Percentiles rank a stretch among this genome's conserved stretches.
Conservation (phyloP, 2,797 vertebrate species). For the Rhadinocentrus ornatus region DNA sequence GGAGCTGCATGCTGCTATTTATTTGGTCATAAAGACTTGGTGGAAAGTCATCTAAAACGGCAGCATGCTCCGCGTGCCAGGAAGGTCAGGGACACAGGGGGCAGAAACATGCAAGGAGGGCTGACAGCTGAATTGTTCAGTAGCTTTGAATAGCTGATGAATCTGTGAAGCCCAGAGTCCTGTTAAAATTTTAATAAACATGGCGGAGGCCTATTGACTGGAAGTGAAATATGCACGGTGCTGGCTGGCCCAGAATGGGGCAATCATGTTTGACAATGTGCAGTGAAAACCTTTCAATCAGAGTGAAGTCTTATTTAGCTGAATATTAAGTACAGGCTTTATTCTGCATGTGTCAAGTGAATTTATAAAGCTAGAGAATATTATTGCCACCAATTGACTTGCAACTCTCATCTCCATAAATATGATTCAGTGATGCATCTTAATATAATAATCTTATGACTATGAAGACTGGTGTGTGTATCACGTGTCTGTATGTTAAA, state of each 20-base stretch:
- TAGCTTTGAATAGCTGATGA: slow-evolving; percentile 88
- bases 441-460: slow-evolving; percentile 52
- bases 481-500: slow-evolving; percentile 8
- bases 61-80: slow-evolving; percentile 51
- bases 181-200: slow-evolving; percentile 91
- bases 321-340: slow-evolving; percentile 81
- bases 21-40: slow-evolving; percentile 83
- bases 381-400: slow-evolving; percentile 79
- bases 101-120: slow-evolving; percentile 47
- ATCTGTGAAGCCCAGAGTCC: slow-evolving; percentile 80
- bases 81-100: slow-evolving; percentile 79
- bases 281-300: slow-evolving; percentile 83
- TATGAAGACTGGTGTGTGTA: not conserved
- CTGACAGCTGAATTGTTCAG: slow-evolving; percentile 76
- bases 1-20: slow-evolving; percentile 79
- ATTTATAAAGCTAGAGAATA: slow-evolving; percentile 81
- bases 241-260: slow-evolving; percentile 80
- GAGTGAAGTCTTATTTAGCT: slow-evolving; percentile 83
- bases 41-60: slow-evolving; percentile 77
- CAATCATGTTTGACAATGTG: slow-evolving; percentile 85
- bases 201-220: slow-evolving; percentile 83
- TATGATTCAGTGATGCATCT: slow-evolving; percentile 69
- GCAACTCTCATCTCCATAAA: slow-evolving; percentile 75
- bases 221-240: slow-evolving; percentile 85
- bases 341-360: slow-evolving; percentile 78